These are phyloP conservation scores for Helostoma temminkii DNA, from an alignment of 2,797 vertebrate species.

Conservation along the genomic window DNA sequence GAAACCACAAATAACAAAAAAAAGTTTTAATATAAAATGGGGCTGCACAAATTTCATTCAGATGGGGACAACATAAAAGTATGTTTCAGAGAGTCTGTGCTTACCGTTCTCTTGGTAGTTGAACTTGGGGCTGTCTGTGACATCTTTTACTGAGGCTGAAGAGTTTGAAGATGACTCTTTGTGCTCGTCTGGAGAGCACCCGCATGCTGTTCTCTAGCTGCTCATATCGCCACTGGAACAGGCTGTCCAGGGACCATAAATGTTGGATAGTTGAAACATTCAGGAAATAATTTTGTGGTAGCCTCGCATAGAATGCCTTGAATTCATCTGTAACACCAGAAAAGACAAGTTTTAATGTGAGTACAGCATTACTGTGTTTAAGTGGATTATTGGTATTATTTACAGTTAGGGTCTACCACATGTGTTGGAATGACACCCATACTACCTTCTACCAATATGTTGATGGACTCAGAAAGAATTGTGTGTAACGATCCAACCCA, in stretches of 20 bases:
- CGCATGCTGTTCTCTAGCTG: slow-evolving; percentile 93
- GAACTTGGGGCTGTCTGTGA: slow-evolving; percentile 92
- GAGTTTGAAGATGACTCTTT: slow-evolving; percentile 95
- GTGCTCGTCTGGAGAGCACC: slow-evolving; percentile 90
- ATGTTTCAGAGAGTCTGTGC: slow-evolving; percentile 8
- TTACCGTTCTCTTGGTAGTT: slow-evolving; percentile 92
- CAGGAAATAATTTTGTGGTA: slow-evolving; percentile 94
- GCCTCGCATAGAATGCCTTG: slow-evolving; percentile 92
- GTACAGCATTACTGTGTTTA: too few relatives aligned
- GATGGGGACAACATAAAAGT: neutral
- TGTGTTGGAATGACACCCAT: too few relatives aligned
- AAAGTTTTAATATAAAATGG: neutral
- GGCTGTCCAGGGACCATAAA: slow-evolving; percentile 93
- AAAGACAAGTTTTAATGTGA: neutral
- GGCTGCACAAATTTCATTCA: neutral
- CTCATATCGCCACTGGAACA: slow-evolving; percentile 93
- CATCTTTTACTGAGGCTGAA: slow-evolving; percentile 97
- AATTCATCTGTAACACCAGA: slow-evolving; percentile 90
- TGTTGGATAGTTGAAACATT: slow-evolving; percentile 92
- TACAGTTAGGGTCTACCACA: neutral
- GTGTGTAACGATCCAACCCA: too few relatives aligned
- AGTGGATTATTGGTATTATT: neutral
- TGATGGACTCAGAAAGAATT: too few relatives aligned
- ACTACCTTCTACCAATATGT: too few relatives aligned
- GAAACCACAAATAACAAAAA: neutral